A percentile compares a stretch with the other conserved stretches of the same genome.
Evolutionary conservation across 2,888 invertebrate species (phyloP).

Genomic region (Leptinotarsa juncta): DNA sequence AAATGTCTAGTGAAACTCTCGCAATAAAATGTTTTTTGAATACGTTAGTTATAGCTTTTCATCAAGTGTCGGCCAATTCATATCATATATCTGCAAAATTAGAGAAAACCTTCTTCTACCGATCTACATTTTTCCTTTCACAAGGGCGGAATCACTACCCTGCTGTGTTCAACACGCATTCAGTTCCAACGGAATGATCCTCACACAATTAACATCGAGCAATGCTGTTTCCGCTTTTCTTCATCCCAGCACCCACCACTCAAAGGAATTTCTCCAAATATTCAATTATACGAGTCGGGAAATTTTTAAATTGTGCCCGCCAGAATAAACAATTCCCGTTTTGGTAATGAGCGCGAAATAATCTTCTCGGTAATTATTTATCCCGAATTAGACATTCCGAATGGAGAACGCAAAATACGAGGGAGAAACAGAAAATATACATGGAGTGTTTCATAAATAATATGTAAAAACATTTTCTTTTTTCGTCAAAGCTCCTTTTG

Average conservation of each 20-base stretch:
- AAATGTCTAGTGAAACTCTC: too few species aligned
- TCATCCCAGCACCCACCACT: slow-evolving; percentile 2
- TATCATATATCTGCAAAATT: background rate
- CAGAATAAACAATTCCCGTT: slow-evolving; percentile 15
- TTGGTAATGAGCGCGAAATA: slow-evolving; percentile 10
- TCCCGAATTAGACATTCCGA: background rate
- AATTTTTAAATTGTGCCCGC: slow-evolving; percentile 15
- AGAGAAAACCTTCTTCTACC: background rate
- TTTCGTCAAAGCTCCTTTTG: too few species aligned
- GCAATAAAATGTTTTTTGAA: too few species aligned
- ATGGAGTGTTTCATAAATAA: background rate
- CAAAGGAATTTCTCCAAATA: slow-evolving; percentile 19
- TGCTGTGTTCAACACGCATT: background rate
- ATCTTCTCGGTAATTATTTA: slow-evolving; percentile 6
- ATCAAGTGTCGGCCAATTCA: too few species aligned
- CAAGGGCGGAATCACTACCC: background rate
- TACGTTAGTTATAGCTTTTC: too few species aligned
- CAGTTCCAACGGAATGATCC: background rate
- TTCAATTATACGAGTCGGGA: slow-evolving; percentile 10
- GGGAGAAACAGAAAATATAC: background rate
- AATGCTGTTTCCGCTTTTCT: slow-evolving; percentile 10
- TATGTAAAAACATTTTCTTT: too few species aligned
- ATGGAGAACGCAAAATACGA: background rate
- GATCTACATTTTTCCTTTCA: background rate
- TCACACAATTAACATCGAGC: slow-evolving; percentile 14